Evolutionary conservation across 2,797 vertebrate species (phyloP).

Genomic region (Acipenser transmontanus): DNA sequence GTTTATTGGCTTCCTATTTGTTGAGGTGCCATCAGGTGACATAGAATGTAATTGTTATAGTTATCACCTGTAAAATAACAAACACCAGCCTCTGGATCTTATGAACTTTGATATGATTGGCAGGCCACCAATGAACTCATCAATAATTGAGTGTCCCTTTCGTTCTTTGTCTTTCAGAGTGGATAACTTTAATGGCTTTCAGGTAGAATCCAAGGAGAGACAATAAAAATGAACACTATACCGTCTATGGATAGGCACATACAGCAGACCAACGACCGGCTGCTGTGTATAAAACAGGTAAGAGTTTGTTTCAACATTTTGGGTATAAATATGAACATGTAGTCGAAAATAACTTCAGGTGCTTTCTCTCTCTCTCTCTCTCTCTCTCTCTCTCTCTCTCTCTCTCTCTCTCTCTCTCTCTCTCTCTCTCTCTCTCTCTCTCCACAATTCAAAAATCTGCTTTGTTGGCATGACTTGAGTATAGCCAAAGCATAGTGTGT

Average conservation of each 20-base stretch:
- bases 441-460: too few species aligned
- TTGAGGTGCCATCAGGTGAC: conserved; percentile 40
- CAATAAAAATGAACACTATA: conserved; percentile 92
- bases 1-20: conserved; percentile 28
- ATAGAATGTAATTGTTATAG: conserved; percentile 37
- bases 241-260: conserved; percentile 93
- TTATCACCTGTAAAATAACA: conserved; percentile 41
- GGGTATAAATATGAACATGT: too few species aligned
- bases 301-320: conserved; percentile 23
- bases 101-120: conserved; percentile 31
- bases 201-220: conserved; percentile 82
- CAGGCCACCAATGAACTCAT: conserved; percentile 31
- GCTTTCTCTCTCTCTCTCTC: too few species aligned
- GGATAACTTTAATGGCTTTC: conserved; percentile 90
- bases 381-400: too few species aligned
- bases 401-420: too few species aligned
- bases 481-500: too few species aligned
- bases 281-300: conserved; percentile 98
- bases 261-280: conserved; percentile 95
- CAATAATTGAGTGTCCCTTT: conserved; percentile 40
- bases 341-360: too few species aligned
- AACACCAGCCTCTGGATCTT: conserved; percentile 27
- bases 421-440: too few species aligned
- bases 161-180: conserved; percentile 63
- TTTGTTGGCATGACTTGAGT: too few species aligned